Conservation (phyloP, 2,797 vertebrate genomes). For the Acomys russatus region DNA sequence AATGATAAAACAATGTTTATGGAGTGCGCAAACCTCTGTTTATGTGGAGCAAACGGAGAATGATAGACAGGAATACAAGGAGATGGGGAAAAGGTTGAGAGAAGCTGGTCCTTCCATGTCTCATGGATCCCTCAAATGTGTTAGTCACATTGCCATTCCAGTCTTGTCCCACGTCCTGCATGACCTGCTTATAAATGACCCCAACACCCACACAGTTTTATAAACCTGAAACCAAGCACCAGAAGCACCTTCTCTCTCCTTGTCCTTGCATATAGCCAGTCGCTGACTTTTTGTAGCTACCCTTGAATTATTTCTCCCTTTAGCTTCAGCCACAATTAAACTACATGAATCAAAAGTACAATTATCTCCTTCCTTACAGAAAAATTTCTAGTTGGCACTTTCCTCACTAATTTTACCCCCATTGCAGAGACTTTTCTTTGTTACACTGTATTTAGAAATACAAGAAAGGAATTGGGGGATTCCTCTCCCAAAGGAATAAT, state of each 20-base stretch:
- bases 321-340: not conserved
- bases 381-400: not conserved
- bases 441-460: not conserved
- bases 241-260: not conserved
- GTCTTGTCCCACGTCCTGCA: not conserved
- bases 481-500: not conserved
- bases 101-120: not conserved
- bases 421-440: not conserved
- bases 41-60: not conserved
- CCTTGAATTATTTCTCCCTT: constrained; percentile 3
- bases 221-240: not conserved
- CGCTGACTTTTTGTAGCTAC: not conserved
- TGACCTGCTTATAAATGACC: not conserved
- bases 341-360: constrained; percentile 24
- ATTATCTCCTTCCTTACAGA: constrained; percentile 19
- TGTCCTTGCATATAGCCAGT: not conserved
- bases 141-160: not conserved
- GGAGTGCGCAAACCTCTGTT: not conserved
- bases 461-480: not conserved
- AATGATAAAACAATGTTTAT: not conserved
- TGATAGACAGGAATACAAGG: not conserved
- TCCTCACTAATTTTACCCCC: not conserved
- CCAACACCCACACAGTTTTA: not conserved
- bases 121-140: not conserved
- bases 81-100: not conserved